Evolutionary conservation across 2,888 invertebrate species (phyloP).

Genomic region (Ormyrus nitidulus): DNA sequence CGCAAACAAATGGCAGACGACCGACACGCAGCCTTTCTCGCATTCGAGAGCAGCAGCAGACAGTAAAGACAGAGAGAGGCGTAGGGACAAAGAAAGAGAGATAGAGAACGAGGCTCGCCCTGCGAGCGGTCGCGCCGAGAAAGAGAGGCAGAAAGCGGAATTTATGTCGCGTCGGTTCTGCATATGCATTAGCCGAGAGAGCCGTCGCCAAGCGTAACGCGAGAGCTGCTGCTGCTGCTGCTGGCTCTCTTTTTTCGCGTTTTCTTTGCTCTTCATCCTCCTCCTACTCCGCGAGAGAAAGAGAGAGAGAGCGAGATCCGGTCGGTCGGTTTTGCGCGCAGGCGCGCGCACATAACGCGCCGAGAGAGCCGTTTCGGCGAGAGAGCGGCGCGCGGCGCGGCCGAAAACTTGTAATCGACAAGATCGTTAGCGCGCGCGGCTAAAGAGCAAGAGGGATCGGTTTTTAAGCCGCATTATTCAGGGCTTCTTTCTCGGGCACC

Average conservation of each 20-base stretch:
- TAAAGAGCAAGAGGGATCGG: slow-evolving; percentile 4
- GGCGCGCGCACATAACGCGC: neutral
- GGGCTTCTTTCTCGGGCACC: neutral
- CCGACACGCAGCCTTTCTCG: slow-evolving; percentile 1
- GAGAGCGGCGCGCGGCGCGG: neutral
- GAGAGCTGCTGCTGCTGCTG: neutral
- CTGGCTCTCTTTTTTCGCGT: slow-evolving; percentile 11
- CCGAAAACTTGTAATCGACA: slow-evolving; percentile 42
- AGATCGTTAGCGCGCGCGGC: slow-evolving; percentile 39
- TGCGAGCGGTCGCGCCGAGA: no score
- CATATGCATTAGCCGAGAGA: slow-evolving; percentile 41
- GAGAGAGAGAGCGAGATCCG: neutral
- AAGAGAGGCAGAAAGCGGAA: neutral
- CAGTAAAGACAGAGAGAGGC: neutral
- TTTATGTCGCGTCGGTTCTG: slow-evolving; percentile 41
- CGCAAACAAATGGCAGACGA: slow-evolving; percentile 9
- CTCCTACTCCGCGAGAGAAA: neutral
- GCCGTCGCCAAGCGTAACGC: neutral
- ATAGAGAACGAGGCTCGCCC: no score
- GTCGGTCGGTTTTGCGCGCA: slow-evolving; percentile 19
- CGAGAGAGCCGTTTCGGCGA: neutral
- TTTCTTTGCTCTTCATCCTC: slow-evolving; percentile 9
- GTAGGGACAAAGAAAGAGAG: slow-evolving; percentile 12
- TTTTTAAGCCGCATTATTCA: slow-evolving; percentile 40
- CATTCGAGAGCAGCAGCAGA: neutral